Base-by-base conservation (phyloP, 1,140 invertebrate genomes). In the Tribolium castaneum region DNA sequence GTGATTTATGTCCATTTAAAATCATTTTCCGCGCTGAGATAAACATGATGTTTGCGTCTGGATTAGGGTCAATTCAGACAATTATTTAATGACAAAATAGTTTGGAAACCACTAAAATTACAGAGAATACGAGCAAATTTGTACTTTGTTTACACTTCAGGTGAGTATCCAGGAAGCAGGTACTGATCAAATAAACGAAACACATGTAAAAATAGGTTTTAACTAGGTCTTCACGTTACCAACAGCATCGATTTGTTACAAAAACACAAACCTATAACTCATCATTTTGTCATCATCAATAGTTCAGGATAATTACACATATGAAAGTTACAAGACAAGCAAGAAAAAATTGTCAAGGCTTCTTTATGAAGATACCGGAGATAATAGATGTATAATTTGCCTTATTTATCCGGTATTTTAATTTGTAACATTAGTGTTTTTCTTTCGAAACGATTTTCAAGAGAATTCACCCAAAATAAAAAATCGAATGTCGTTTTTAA, bases 61-160 rank as follows among this genome's bases (percentile, higher is more conserved):
- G 35, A 66, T 66, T 34, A 35, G 59, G 39, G 59, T 66, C 59
- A 66, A 66, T 16, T 66, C 39, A 45, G n/a, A 9, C 39, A 45
- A 45, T 45, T 45, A 45, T 45, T 45, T 45, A 45, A 45, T 45
- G 39, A 45, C 39, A 45, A 45, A 30, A 30, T 30, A 5, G 25
- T 30, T 30, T 30, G 6, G 25, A 5, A 30, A 6, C 25, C 25
- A 30, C 25, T 30, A 3, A 30, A 30, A 30, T 30, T 30, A 30
- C 6, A 1, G 25, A 30, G 25, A 30, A 30, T 30, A 30, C 25
- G 3, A 30, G 6, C 25, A 30, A 30, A 45, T 45, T 45, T 45
- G 5, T 9, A 45, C 39, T 45, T n/a, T 45, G 39, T 45, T 45
- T 45, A 45, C 39, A 45, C 9, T 45, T 45, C 39, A 45, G 39